Base-by-base conservation (phyloP, 2,888 invertebrate genomes). In the Netelia melanura region DNA sequence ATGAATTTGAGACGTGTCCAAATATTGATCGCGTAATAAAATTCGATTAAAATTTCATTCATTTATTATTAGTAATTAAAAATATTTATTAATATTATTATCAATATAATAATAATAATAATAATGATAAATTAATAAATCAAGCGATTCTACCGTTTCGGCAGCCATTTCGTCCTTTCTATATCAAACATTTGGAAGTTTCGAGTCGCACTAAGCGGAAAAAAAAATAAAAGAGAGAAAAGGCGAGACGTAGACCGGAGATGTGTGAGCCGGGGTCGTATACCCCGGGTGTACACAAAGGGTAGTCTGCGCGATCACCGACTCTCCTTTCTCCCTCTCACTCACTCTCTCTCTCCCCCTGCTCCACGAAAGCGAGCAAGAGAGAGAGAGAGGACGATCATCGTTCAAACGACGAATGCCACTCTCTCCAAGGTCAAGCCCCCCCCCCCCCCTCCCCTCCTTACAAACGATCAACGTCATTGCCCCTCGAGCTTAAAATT, bases 241-340 rank as follows among this genome's bases (percentile, higher is more conserved):
- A 9, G 52, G 11, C 25, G n/a, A 43, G 65, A 43, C 43, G 48
- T 48, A 14, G 14, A 67, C 52, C 38, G 38, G 78, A 62, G 70
- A 70, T 56, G 71, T 62, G 62, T 70, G 65, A 3, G 48, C 48
- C 71, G 70, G 56, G 77, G 82, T 77, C 84, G 77, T 81, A 72
- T 77, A 81, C 80, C 80, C 62, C 56, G 52, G 48, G 48, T 38
- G 61, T 30, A 62, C 84, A 84, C 84, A 84, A 81, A 84, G 84
- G 76, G 81, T 80, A 71, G 76, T 64, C 76, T 52, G 48, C 64
- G 56, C 76, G 80, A 80, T 80, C 84, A 62, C 61, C 64, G 75
- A 78, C 76, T 68, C 81, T 68, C n/a, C 65, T 72, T 54, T 62
- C 61, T 71, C 30, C 3, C 30, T 38, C 30, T 38, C 30, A 3